Evolutionary conservation across 2,797 vertebrate genomes (phyloP), one percentile per base, ranked within the genome.

Genomic region (Vespertilio murinus): DNA sequence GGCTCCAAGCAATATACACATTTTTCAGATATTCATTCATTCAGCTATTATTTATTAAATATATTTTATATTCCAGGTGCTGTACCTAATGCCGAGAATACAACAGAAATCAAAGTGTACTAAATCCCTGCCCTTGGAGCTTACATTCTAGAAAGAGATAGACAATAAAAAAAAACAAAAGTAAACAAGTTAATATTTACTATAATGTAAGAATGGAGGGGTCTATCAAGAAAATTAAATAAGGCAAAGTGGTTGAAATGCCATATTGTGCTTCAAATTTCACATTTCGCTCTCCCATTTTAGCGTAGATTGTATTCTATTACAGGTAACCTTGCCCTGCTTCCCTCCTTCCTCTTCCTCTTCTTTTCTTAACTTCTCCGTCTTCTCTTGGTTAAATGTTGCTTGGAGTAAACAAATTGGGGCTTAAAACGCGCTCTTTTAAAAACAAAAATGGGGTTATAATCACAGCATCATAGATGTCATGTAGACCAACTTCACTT

Each of bases 81-180:
- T 80, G 33, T 64, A 65, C 35, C 93, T 90, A 88, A 38, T 79
- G 65, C 64, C 78, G 38, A 92, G 64, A 93, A 75, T 71, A 88
- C 73, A 90, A 69, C 22, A 88, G 71, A 90, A 28, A 64, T 17
- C 16, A 86, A 86, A 77, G 59, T 25, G 69, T 6, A 80, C 56
- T 74, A 92, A 84, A 81, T 82, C n/a, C 92, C 88, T 94, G 94
- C 94, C 85, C 86, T 88, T 92, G 82, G 33, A 90, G 88, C 95
- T 96, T 96, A 88, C 90, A 95, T 88, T 97, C 95, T 96, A 96
- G 88, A 69, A 88, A 42, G 45, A 93, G 30, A 90, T 25, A 87
- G 40, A 88, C 73, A 89, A 67, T 65, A 38, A 54, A 78, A 84
- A 85, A 85, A 88, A 94, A 54, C 52, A 23, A 54, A 54, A 54